Evolutionary conservation across 2,797 vertebrate genomes (phyloP), one percentile per base, ranked within the genome.

Genomic region (Lophius americanus): DNA sequence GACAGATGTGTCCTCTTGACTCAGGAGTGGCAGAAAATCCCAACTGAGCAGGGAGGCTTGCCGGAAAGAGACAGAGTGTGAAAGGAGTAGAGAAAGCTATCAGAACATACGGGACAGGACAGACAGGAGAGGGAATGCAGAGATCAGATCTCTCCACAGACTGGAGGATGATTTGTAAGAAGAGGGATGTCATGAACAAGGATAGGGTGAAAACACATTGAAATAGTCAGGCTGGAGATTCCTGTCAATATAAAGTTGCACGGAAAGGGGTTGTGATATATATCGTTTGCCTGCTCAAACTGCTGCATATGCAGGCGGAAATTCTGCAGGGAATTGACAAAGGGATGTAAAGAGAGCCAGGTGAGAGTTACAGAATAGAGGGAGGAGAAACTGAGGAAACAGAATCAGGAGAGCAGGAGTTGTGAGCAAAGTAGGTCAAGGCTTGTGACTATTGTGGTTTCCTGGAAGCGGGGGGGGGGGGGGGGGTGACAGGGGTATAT

Each of bases 361-460:
- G 80, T 80, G 77, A 85, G 78, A 4, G 43, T 35, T 47, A 60
- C 57, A 61, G 71, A 8, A 49, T 10, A 66, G 54, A 50, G 57
- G 54, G 42, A 70, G 50, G 60, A 75, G 46, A 5, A 36, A 38
- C 14, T 47, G 1, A 51, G 44, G 56, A 67, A 52, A 49, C 11
- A 47, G 68, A 48, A 64, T 23, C 46, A 69, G 38, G 62, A 75
- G 64, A 61, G 56, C 35, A 14, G 41, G 69, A 66, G 65, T 54
- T 61, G 64, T 35, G 23, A 70, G 75, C 6, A 52, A 92, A 91
- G 85, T 91, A 87, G 91, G 90, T 90, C 89, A 92, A 71, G 83
- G 85, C 84, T 51, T 64, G 74, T 70, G 75, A 78, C 76, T 55
- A 75, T 53, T 76, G 62, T 42, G 47, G 62, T 60, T 67, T 10